Evolutionary conservation across 2,888 invertebrate genomes (phyloP), one percentile per base, ranked within the genome.

Genomic region (Drosophila kanekoi): DNA sequence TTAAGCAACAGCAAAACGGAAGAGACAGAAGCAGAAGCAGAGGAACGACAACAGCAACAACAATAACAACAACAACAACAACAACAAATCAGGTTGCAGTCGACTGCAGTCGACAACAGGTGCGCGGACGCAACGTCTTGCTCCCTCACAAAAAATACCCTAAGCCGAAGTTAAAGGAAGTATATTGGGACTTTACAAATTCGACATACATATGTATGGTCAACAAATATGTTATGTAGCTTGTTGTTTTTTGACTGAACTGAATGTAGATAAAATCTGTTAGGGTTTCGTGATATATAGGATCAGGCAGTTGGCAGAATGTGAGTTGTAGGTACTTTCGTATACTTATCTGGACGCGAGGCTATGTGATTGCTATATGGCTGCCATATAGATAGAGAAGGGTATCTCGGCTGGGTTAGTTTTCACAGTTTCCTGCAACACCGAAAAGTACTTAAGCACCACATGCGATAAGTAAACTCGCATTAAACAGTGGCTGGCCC

Each of bases 361-460:
- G 16, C 16, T 32, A 43, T 59, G n/a, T 49, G 49, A 48, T 56
- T 28, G 41, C 28, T 35, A 57, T 62, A 62, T 48, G 33, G 37
- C 28, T 28, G 18, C 11, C 33, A 44, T 48, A 48, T 57, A 62
- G 37, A 44, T 58, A 52, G 37, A 16, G 28, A 41, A n/a, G 23
- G 23, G 13, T 5, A 16, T n/a, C 33, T 20, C 16, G 33, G 10
- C 18, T 16, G 33, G 20, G 11, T 33, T 33, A 40, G 14, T 35
- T 20, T 44, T 9, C 35, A 23, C 23, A 51, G 65, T 59, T 72
- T 48, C 65, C 73, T 60, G 47, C 43, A 75, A 79, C 62, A 71
- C 35, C 47, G 23, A 49, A 79, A 79, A 54, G 20, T 65, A 66
- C 54, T 77, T 71, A 32, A 28, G 11, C 23, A 35, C 10, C 16